These are phyloP conservation scores for Apolygus lucorum DNA, from an alignment of 1,140 invertebrate genomes.

Conservation along the genomic window DNA sequence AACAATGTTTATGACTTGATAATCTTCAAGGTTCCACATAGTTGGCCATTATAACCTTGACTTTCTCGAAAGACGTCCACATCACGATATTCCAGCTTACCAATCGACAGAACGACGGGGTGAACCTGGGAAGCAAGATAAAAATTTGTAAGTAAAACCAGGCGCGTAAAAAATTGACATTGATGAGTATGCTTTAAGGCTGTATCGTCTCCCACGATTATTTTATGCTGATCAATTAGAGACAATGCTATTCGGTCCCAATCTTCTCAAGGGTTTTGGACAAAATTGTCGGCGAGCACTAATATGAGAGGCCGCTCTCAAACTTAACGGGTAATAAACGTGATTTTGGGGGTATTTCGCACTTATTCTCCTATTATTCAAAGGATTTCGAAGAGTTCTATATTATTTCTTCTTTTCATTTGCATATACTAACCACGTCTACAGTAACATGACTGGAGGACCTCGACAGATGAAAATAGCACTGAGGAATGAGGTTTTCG, in stretches of 20 bases:
- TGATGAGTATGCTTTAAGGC: too few relatives aligned
- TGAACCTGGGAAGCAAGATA: slow-evolving; percentile 56
- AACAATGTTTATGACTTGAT: neutral
- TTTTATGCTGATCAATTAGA: neutral
- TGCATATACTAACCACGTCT: too few relatives aligned
- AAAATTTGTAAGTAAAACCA: slow-evolving; percentile 32
- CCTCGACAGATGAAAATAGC: too few relatives aligned
- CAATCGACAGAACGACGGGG: slow-evolving; percentile 56
- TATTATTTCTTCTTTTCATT: too few relatives aligned
- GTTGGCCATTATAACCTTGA: slow-evolving; percentile 42
- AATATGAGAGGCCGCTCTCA: neutral
- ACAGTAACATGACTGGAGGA: too few relatives aligned
- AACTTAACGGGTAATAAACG: too few relatives aligned
- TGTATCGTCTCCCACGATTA: neutral
- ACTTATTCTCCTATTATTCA: too few relatives aligned
- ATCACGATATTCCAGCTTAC: slow-evolving; percentile 65
- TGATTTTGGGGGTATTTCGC: too few relatives aligned
- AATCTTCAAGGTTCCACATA: slow-evolving; percentile 18
- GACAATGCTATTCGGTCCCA: neutral
- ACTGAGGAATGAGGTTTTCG: too few relatives aligned
- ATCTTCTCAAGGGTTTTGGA: neutral
- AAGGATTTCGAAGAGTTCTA: too few relatives aligned
- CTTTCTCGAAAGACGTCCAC: slow-evolving; percentile 63
- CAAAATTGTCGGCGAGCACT: neutral
- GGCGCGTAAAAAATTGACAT: too few relatives aligned